A percentile compares a stretch with the other conserved stretches of the same genome.
phyloP scores from a whole-genome alignment of 2,888 invertebrate genomes.

The Drosophila melanosoma region DNA sequence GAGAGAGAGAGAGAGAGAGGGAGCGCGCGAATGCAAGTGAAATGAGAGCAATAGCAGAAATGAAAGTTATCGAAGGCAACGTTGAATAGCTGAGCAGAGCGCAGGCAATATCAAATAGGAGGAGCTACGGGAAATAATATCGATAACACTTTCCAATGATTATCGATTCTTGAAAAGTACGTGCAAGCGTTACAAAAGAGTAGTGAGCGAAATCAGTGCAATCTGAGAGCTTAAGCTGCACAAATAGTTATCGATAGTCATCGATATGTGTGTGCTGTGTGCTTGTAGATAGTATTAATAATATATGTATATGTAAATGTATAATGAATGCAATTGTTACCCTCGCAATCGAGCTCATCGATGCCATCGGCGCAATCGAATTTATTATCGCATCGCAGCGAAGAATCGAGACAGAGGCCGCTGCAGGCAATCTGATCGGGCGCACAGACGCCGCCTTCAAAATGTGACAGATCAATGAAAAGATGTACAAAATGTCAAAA shows the following conservation, averaged over 20 bases:
- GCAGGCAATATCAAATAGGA: neutral
- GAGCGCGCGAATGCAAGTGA: neutral
- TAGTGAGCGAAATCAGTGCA: neutral
- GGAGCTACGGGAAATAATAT: neutral
- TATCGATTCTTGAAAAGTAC: neutral
- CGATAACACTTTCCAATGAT: neutral
- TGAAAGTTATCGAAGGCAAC: neutral
- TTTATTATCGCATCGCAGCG: conserved; percentile 87
- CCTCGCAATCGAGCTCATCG: conserved; percentile 85
- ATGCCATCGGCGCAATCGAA: conserved; percentile 87
- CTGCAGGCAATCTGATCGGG: conserved; percentile 68
- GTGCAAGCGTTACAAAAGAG: neutral
- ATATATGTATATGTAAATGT: neutral
- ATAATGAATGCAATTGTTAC: conserved; percentile 61
- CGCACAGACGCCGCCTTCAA: conserved; percentile 52
- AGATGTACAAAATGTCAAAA: conserved; percentile 6
- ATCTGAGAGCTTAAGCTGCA: neutral
- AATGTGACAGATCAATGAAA: conserved; percentile 30
- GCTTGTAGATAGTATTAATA: conserved; percentile 7
- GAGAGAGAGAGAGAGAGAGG: neutral
- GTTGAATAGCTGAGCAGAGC: neutral
- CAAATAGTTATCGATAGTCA: conserved; percentile 15
- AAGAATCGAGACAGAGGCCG: conserved; percentile 85
- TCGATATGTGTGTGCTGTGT: conserved; percentile 2
- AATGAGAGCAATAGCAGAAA: neutral